Evolutionary conservation across 2,113 vertebrate species (phyloP).

Genomic region (Cricetomys ansorgei): DNA sequence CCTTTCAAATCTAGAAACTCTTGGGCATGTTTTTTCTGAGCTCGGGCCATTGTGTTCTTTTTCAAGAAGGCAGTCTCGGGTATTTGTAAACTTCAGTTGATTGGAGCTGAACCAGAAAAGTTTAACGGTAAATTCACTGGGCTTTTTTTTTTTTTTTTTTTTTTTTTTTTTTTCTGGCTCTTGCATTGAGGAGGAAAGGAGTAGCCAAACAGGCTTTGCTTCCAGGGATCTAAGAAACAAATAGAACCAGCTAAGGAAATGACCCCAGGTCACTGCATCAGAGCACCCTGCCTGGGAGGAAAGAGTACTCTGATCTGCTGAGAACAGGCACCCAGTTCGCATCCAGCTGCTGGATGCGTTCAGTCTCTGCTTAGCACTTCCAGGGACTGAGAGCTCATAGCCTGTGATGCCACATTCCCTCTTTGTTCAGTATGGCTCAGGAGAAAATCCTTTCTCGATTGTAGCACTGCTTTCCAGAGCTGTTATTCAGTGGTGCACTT

Average conservation of each 20-base stretch:
- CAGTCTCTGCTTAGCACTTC: neutral
- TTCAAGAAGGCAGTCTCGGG: slow-evolving; percentile 24
- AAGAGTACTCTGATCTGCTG: neutral
- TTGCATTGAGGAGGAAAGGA: slow-evolving; percentile 66
- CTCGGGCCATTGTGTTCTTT: slow-evolving; percentile 43
- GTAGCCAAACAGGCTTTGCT: slow-evolving; percentile 34
- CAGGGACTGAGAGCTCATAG: neutral
- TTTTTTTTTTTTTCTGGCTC: neutral
- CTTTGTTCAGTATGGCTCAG: neutral
- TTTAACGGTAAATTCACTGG: slow-evolving; percentile 47
- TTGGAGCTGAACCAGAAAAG: slow-evolving; percentile 64
- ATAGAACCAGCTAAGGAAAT: slow-evolving; percentile 69
- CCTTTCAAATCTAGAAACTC: slow-evolving; percentile 35
- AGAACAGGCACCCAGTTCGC: neutral
- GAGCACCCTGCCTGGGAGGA: neutral
- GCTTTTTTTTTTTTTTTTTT: neutral
- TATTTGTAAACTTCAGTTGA: slow-evolving; percentile 57
- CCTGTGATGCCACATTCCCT: neutral
- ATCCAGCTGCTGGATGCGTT: neutral
- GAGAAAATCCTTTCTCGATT: neutral
- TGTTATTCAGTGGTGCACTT: neutral
- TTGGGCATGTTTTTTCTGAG: neutral
- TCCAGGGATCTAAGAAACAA: slow-evolving; percentile 67
- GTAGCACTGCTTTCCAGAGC: neutral
- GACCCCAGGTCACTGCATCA: slow-evolving; percentile 32